phyloP scores from a whole-genome alignment of 2,113 vertebrate species.

The Chaetops frenatus region DNA sequence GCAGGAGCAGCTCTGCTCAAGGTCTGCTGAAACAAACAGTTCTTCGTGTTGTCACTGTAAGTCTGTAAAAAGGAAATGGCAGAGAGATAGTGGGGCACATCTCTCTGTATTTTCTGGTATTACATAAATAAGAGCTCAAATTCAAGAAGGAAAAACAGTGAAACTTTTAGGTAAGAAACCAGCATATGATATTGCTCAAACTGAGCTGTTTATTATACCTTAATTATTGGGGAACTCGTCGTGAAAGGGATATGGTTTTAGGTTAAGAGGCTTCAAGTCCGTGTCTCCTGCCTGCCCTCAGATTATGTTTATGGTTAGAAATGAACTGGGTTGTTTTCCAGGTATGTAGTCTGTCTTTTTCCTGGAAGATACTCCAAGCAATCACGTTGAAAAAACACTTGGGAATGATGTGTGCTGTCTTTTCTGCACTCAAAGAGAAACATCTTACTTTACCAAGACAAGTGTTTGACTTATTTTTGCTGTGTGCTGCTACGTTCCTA shows the following conservation, averaged over 20 bases:
- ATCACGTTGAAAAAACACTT: not conserved
- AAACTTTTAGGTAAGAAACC: not conserved
- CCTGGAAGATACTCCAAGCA: not conserved
- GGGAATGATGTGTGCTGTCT: not conserved
- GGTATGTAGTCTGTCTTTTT: not conserved
- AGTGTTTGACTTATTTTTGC: not conserved
- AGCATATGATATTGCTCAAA: not conserved
- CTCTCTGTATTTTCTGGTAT: not conserved
- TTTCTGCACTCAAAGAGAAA: not conserved
- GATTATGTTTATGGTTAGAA: not conserved
- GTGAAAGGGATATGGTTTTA: not conserved
- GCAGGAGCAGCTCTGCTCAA: not conserved
- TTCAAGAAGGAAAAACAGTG: not conserved
- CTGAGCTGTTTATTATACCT: not conserved
- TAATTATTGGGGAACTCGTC: not conserved
- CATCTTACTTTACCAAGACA: not conserved
- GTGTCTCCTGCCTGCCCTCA: not conserved
- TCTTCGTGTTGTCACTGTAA: rapidly evolving
- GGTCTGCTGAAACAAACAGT: not conserved
- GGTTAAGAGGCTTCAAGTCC: not conserved
- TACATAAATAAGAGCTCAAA: not conserved
- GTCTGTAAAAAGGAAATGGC: not conserved
- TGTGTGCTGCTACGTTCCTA: not conserved
- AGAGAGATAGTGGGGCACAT: not conserved
- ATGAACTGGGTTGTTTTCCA: not conserved